A percentile compares a stretch with the other conserved stretches of the same genome.
Evolutionary conservation across 2,797 vertebrate species (phyloP).

Genomic region (Falco cherrug): DNA sequence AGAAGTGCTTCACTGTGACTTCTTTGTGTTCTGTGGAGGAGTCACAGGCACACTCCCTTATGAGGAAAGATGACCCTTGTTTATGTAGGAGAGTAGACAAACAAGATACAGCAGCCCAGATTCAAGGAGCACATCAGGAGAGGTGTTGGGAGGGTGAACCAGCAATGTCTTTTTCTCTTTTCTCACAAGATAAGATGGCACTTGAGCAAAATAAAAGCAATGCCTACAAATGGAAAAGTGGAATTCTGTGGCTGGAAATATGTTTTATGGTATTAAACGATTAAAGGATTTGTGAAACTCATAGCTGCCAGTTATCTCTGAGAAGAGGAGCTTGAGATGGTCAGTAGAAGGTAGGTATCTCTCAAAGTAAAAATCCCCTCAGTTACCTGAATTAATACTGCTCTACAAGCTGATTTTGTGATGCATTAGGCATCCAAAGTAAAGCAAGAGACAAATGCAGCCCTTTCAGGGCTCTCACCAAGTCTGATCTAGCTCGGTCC

Average conservation of each 20-base stretch:
- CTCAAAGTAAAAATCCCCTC: neutral
- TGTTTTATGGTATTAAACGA: neutral
- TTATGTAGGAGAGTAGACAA: constrained; percentile 19
- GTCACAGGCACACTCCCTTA: neutral
- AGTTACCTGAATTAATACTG: neutral
- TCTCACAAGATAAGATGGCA: neutral
- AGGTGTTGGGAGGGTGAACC: neutral
- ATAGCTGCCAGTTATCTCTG: neutral
- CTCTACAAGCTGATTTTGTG: neutral
- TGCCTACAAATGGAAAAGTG: neutral
- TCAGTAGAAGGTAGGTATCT: neutral
- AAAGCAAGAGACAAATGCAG: neutral
- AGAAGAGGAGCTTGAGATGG: neutral
- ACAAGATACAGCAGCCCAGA: constrained; percentile 3
- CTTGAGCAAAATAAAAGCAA: neutral
- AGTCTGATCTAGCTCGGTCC: neutral
- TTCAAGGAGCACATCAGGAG: neutral
- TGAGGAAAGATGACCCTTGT: constrained; percentile 30
- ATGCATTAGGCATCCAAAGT: neutral
- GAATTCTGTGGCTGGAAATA: neutral
- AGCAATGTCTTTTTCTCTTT: neutral
- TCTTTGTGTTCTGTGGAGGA: constrained; percentile 29
- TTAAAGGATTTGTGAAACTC: neutral
- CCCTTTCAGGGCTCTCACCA: fast-evolving
- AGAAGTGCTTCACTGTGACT: constrained; percentile 19